Conservation (phyloP, 2,797 vertebrate genomes). For the Gobio occitaniae region DNA sequence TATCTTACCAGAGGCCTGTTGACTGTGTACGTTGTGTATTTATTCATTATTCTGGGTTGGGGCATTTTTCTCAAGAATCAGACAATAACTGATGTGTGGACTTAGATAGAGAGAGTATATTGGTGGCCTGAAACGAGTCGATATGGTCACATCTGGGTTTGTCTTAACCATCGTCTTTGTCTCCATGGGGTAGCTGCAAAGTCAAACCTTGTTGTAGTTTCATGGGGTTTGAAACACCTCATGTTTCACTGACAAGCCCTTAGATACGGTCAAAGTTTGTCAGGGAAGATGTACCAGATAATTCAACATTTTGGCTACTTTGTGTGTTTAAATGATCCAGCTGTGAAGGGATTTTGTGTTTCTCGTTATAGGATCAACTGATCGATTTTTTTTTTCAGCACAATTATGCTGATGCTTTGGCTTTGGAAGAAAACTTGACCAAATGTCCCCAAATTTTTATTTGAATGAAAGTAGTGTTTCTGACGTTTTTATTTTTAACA, state of each 20-base stretch:
- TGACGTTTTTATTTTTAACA: not conserved
- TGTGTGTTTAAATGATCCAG: slow-evolving; percentile 27
- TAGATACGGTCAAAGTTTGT: slow-evolving; percentile 41
- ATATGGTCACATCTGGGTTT: slow-evolving; percentile 76
- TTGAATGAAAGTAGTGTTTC: not conserved
- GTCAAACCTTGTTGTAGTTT: slow-evolving; percentile 51
- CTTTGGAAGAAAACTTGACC: not conserved
- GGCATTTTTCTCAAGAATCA: slow-evolving; percentile 86
- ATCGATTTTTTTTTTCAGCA: not conserved
- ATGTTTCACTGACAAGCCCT: slow-evolving; percentile 43
- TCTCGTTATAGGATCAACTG: slow-evolving; percentile 5
- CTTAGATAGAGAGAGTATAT: slow-evolving; percentile 78
- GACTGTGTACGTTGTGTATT: slow-evolving; percentile 83
- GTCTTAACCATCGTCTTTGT: slow-evolving; percentile 60
- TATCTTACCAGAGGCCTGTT: slow-evolving; percentile 83
- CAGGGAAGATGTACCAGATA: slow-evolving; percentile 30
- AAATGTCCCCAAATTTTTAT: not conserved
- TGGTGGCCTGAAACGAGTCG: slow-evolving; percentile 74
- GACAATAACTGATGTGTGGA: slow-evolving; percentile 86
- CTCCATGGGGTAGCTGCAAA: slow-evolving; percentile 48
- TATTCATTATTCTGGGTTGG: slow-evolving; percentile 82
- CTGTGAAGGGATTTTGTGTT: not conserved
- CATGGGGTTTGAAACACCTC: slow-evolving; percentile 37
- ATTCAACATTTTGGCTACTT: slow-evolving; percentile 37
- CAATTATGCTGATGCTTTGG: not conserved